These are phyloP conservation scores for Hesperophylax magnus DNA, from an alignment of 1,140 invertebrate genomes.

Conservation along the genomic window DNA sequence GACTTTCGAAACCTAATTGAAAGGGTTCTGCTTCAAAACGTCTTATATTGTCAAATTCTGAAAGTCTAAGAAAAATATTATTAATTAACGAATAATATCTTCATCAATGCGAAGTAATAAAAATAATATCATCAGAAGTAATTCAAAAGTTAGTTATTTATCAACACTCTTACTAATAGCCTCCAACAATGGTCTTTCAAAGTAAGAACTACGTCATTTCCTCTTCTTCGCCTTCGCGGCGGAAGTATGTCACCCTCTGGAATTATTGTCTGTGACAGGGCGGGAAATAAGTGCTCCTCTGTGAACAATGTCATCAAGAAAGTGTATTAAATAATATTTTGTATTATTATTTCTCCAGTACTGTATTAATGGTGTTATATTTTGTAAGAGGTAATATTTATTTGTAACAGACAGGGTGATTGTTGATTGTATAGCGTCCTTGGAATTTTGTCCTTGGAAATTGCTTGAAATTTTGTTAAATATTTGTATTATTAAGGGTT, in stretches of 20 bases:
- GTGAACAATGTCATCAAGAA: conserved; percentile 34
- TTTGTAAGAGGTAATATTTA: no score
- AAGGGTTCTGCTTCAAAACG: no score
- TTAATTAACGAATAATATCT: no score
- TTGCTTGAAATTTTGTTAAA: neutral
- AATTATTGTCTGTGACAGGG: conserved; percentile 36
- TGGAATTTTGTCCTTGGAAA: neutral
- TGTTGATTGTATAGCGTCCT: neutral
- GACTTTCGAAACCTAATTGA: no score
- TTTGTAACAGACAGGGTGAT: neutral
- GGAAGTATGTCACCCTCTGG: conserved; percentile 18
- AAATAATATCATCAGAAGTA: no score
- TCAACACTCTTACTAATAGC: neutral
- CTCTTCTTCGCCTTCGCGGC: neutral
- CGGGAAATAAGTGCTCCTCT: conserved; percentile 37
- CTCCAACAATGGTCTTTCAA: conserved; percentile 18
- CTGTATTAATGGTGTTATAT: no score
- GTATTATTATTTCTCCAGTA: conserved; percentile 7
- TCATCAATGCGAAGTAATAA: no score
- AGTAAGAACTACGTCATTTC: conserved; percentile 31
- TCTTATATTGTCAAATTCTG: no score
- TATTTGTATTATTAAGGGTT: neutral
- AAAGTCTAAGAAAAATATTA: no score
- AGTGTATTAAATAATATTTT: conserved; percentile 34
- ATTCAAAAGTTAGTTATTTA: no score